A percentile compares a stretch with the other conserved stretches of the same genome.
phyloP scores from a whole-genome alignment of 2,888 invertebrate species.

The Agrotis ipsilon region DNA sequence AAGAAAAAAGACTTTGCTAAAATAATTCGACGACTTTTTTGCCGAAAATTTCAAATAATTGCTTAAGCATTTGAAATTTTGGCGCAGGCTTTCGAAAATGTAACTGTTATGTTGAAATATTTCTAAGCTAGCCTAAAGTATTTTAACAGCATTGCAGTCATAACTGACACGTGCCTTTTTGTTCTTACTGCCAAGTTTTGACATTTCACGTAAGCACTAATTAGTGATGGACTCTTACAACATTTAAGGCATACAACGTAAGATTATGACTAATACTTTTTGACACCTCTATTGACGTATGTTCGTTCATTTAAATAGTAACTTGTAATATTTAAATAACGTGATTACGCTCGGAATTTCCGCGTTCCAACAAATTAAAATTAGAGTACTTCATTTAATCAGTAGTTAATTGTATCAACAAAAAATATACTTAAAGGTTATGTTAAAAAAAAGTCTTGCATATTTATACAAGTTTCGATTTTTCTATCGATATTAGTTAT shows the following conservation, averaged over 20 bases:
- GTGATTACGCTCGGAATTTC: slow-evolving; percentile 26
- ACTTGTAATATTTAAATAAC: slow-evolving; percentile 20
- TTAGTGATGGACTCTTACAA: slow-evolving; percentile 24
- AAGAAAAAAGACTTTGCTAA: too few relatives aligned
- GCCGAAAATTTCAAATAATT: too few relatives aligned
- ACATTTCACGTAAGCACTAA: slow-evolving; percentile 40
- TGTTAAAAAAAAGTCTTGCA: slow-evolving; percentile 6
- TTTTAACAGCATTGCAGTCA: slow-evolving; percentile 25
- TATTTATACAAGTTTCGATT: slow-evolving; percentile 23
- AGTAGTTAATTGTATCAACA: slow-evolving; percentile 11
- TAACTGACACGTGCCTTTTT: slow-evolving; percentile 2
- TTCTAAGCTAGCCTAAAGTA: background rate
- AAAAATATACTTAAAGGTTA: slow-evolving; percentile 5
- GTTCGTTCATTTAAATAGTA: slow-evolving; percentile 1
- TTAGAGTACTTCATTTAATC: slow-evolving; percentile 20
- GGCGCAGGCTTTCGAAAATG: background rate
- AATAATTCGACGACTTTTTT: too few relatives aligned
- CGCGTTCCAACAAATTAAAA: slow-evolving; percentile 42
- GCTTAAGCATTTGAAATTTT: background rate
- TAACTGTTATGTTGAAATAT: background rate
- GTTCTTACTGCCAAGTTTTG: slow-evolving; percentile 38
- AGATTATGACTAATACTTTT: background rate
- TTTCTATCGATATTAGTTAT: slow-evolving; percentile 50
- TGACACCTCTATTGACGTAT: slow-evolving; percentile 11
- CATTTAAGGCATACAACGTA: background rate